Evolutionary conservation across 64 coral and sea anemone species (phyloP), one percentile per base, ranked within the genome.

Genomic region (Pachyseris speciosa): DNA sequence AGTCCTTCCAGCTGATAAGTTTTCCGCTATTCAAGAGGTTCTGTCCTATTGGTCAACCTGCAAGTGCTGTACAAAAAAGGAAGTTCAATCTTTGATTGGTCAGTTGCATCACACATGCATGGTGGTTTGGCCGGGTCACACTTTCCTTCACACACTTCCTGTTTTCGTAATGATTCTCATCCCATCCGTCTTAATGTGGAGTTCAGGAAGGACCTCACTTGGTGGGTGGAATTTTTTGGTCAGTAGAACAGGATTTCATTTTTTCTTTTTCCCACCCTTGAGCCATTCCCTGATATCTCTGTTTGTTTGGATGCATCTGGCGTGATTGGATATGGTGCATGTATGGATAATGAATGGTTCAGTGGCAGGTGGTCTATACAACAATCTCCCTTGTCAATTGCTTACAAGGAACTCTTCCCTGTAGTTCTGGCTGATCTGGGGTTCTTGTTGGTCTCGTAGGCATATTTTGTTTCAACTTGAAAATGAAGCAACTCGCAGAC

Each of bases 391-490:
- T 12, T 49, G 19, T 68, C 22, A 30, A 91, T 91, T 8, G 76
- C 69, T 1, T 92, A 73, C 41, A 92, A 85, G 37, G 80, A 92
- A 24, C 80, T 76, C 2, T 74, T 59, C 28, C 80, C 80, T 4
- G 68, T 77, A 7, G 55, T 85, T 7, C 1, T 92, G 1, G 69
- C 90, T 7, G 65, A 44, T 13, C 51, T 92, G 78, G 51, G 69
- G 66, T 7, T 39, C 22, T 41, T 7, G 20, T 17, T 83, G 88
- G 88, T 66, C 26, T n/a, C 8, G 45, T 2, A 33, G 10, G 8
- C 60, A 64, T 9, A 41, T 83, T 27, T 49, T 83, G 60, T 91
- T 91, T 51, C 42, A 24, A 15, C 43, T 28, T 30, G 75, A 83
- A n/a, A 91, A 91, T 39, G 41, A 74, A 27, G 80, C 74, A 68